Evolutionary conservation across 1,140 invertebrate genomes (phyloP).

Genomic region (Eulimnadia texana): DNA sequence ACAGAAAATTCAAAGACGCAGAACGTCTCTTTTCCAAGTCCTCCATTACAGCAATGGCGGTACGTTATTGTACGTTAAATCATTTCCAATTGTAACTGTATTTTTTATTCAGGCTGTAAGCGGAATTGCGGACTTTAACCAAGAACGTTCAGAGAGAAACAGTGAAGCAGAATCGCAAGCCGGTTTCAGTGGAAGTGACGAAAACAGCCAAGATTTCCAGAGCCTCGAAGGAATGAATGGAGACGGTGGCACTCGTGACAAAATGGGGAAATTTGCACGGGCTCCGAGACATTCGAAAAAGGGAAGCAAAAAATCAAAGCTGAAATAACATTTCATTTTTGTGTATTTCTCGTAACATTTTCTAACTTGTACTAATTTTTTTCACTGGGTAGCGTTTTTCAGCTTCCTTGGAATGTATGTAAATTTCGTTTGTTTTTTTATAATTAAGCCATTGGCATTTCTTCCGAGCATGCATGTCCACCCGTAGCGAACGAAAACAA

Average conservation of each 20-base stretch:
- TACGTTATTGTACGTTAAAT: slow-evolving; percentile 28
- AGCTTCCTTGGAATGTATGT: not conserved
- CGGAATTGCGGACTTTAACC: slow-evolving; percentile 50
- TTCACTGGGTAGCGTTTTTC: too few species aligned
- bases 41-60: slow-evolving; percentile 93
- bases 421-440: not conserved
- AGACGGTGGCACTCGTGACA: not conserved
- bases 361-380: not conserved
- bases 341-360: too few species aligned
- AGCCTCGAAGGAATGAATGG: slow-evolving; percentile 1
- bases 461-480: slow-evolving; percentile 21
- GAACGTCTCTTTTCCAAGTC: slow-evolving; percentile 96
- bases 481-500: slow-evolving; percentile 32
- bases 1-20: slow-evolving; percentile 94
- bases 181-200: slow-evolving; percentile 48
- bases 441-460: slow-evolving; percentile 23
- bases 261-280: slow-evolving; percentile 5
- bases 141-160: slow-evolving; percentile 57
- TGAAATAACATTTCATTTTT: not conserved
- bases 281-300: not conserved
- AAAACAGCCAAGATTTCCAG: slow-evolving; percentile 34
- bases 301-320: slow-evolving; percentile 9
- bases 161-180: slow-evolving; percentile 81
- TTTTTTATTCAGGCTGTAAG: slow-evolving; percentile 57
- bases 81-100: slow-evolving; percentile 22